These are phyloP conservation scores for Tyrannus savana DNA, from an alignment of 2,113 vertebrate genomes.

Conservation along the genomic window DNA sequence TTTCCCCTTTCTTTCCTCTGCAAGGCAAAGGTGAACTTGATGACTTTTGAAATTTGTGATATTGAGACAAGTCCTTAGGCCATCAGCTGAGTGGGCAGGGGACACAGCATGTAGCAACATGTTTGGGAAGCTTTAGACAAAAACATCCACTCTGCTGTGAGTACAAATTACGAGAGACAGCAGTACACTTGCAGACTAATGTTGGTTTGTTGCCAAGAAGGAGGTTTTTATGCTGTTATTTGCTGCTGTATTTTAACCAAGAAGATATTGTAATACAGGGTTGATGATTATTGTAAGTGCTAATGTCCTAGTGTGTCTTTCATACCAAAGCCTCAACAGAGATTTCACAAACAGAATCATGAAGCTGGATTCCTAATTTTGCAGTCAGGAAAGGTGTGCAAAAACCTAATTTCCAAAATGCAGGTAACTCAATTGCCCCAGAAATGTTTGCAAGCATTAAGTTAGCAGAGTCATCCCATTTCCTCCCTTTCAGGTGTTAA, in stretches of 20 bases:
- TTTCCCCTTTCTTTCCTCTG: background rate
- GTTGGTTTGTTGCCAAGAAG: background rate
- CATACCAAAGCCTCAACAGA: background rate
- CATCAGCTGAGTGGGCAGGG: background rate
- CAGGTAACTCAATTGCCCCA: background rate
- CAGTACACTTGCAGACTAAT: background rate
- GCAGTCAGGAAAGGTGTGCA: background rate
- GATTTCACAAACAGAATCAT: background rate
- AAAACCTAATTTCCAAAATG: background rate
- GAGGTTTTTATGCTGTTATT: background rate
- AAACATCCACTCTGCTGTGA: background rate
- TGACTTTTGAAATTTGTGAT: background rate
- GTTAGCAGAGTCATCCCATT: background rate
- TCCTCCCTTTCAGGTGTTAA: background rate
- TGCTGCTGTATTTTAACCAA: background rate
- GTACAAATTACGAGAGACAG: background rate
- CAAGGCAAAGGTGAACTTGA: background rate
- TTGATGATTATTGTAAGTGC: background rate
- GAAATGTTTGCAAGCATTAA: background rate
- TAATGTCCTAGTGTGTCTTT: background rate
- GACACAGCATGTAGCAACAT: rapidly evolving
- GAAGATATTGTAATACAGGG: background rate
- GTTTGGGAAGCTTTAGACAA: background rate
- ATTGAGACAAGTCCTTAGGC: background rate
- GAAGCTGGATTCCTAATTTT: background rate